These are phyloP conservation scores for Eidolon helvum DNA, from an alignment of 2,113 vertebrate genomes.

Conservation along the genomic window DNA sequence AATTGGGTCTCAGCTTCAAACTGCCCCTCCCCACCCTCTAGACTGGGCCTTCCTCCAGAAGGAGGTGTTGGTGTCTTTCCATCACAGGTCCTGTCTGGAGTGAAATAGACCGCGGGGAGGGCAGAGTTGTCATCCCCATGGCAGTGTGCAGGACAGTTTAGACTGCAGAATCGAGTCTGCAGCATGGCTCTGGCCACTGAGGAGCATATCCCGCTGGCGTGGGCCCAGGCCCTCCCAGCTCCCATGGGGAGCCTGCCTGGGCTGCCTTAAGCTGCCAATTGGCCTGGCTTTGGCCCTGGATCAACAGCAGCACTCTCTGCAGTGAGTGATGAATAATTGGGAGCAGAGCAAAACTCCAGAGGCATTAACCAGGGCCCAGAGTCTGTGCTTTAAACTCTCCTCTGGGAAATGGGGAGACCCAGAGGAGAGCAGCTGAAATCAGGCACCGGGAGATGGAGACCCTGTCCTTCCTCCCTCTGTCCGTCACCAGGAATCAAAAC, in stretches of 20 bases:
- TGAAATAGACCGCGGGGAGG: background rate
- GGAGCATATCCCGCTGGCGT: background rate
- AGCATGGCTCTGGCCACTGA: background rate
- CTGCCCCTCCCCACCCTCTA: background rate
- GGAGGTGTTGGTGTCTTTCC: background rate
- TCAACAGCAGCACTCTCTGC: background rate
- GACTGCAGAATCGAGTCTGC: background rate
- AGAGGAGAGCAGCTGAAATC: background rate
- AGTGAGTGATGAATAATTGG: background rate
- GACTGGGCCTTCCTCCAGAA: background rate
- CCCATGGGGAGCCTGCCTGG: background rate
- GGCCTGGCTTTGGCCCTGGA: background rate
- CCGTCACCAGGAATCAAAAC: background rate
- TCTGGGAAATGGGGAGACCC: background rate
- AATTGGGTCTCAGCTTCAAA: background rate
- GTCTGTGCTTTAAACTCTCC: background rate
- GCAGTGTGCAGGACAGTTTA: background rate
- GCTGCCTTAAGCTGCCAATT: background rate
- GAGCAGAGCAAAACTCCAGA: background rate
- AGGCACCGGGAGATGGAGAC: background rate
- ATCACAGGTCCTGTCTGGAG: background rate
- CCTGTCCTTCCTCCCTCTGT: background rate
- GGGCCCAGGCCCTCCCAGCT: background rate
- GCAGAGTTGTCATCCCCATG: background rate
- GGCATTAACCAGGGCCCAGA: background rate